Evolutionary conservation across 2,113 vertebrate species (phyloP).

Genomic region (Pagrus major): DNA sequence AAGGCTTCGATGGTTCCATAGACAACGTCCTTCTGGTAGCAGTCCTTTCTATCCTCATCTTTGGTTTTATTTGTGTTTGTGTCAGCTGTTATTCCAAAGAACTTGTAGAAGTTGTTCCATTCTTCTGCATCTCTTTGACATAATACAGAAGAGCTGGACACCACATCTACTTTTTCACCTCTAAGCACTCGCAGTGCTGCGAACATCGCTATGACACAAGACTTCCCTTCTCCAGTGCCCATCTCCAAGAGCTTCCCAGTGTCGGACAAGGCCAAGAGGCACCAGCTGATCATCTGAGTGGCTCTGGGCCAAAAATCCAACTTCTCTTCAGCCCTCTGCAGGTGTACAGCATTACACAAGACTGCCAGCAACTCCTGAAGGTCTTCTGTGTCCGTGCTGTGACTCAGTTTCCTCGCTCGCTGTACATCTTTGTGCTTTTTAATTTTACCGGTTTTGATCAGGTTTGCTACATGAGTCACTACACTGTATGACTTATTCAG

Average conservation of each 20-base stretch:
- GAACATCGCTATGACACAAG: constrained; percentile 57
- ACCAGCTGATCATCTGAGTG: constrained; percentile 49
- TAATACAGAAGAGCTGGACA: constrained; percentile 33
- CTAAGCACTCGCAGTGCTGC: constrained; percentile 36
- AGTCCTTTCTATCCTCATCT: constrained; percentile 9
- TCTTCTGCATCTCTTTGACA: constrained; percentile 51
- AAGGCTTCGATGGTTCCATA: constrained; percentile 49
- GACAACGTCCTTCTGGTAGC: constrained; percentile 45
- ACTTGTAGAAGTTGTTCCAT: background rate
- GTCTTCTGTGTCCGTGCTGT: background rate
- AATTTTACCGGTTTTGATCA: constrained; percentile 35
- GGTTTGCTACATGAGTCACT: constrained; percentile 10
- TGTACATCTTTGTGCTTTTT: constrained; percentile 20
- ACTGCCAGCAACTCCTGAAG: background rate
- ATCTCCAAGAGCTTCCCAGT: constrained; percentile 47
- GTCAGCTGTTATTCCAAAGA: constrained; percentile 35
- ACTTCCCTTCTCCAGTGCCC: constrained; percentile 55
- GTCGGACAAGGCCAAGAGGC: constrained; percentile 34
- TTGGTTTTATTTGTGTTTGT: constrained; percentile 42
- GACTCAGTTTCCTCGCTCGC: background rate
- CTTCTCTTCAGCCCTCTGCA: background rate
- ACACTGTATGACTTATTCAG: constrained; percentile 3
- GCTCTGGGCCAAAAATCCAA: constrained; percentile 9
- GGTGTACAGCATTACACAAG: constrained; percentile 33
- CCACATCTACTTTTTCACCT: constrained; percentile 51